phyloP scores from a whole-genome alignment of 2,888 invertebrate species.

The Formica aserva region DNA sequence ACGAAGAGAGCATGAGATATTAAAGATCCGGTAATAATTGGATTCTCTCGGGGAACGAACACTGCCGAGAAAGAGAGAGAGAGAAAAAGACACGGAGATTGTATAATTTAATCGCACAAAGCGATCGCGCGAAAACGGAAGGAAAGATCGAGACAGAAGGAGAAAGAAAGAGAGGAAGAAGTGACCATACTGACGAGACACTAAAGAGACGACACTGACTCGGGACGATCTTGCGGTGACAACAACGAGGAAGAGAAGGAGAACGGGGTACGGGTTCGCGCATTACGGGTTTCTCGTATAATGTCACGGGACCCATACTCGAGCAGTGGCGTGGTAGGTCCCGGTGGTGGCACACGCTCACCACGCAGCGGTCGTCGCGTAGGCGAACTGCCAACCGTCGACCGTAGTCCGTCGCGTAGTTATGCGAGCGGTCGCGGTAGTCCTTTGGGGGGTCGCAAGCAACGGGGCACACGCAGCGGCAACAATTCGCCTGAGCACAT shows the following conservation, averaged over 20 bases:
- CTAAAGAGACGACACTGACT: slow-evolving; percentile 12
- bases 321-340: slow-evolving; percentile 88
- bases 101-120: not conserved
- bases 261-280: slow-evolving; percentile 37
- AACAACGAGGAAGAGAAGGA: slow-evolving; percentile 35
- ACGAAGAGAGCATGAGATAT: slow-evolving; percentile 7
- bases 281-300: slow-evolving; percentile 38
- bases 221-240: not conserved
- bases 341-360: slow-evolving; percentile 89
- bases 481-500: slow-evolving; percentile 88
- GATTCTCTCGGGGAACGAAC: slow-evolving; percentile 3
- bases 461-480: slow-evolving; percentile 87
- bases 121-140: not conserved
- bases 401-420: slow-evolving; percentile 94
- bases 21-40: not conserved
- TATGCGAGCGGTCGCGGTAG: slow-evolving; percentile 90
- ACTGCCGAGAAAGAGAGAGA: not conserved
- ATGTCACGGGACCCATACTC: slow-evolving; percentile 89
- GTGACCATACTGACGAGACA: not conserved
- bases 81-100: not conserved
- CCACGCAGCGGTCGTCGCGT: slow-evolving; percentile 88
- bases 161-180: slow-evolving; percentile 11
- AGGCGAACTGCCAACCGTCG: slow-evolving; percentile 93
- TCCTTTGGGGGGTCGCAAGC: slow-evolving; percentile 87
- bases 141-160: slow-evolving; percentile 14